Evolutionary conservation across 2,888 invertebrate species (phyloP), one percentile per base, ranked within the genome.

Genomic region (Yponomeuta plumbellus): DNA sequence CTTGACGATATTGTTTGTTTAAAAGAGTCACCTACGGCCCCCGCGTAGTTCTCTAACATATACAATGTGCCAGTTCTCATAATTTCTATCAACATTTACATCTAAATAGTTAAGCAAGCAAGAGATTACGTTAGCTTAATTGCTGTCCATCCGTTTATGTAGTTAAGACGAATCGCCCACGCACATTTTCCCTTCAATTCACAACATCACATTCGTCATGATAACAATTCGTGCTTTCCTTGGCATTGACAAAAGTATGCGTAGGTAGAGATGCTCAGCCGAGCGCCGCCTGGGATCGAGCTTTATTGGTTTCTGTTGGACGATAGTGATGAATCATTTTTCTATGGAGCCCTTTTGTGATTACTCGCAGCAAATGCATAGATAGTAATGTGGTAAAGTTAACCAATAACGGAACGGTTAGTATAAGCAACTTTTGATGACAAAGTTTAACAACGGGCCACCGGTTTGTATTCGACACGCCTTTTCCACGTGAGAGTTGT

Each of bases 391-490:
- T 20, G 57, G 58, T 20, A 20, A 11, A 21, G 21, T 5, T 11
- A 58, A 1, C n/a, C n/a, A 1, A 21, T 8, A 11, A 22, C 22
- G 58, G 23, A 59, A 59, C 59, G 59, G 59, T 59, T 21, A 22
- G 23, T 13, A 6, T 59, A 20, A 21, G 21, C 59, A 59, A 21
- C 21, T 13, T 59, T 59, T 80, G 80, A 80, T 76, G 77, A 75
- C 79, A 74, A 73, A 80, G 75, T 80, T 82, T 83, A 79, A 81
- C 77, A 73, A 71, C 34, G 71, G 73, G 72, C 72, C 81, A 80
- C 76, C 77, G 80, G 79, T 80, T 79, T 79, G 74, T 67, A 72
- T 63, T 63, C 76, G 79, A 75, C 76, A 80, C 77, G 77, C 71
- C 74, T 73, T 75, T 77, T 72, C 75, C 72, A 71, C 72, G 69